Evolutionary conservation across 1,140 invertebrate genomes (phyloP).

Genomic region (Rhynchophorus ferrugineus): DNA sequence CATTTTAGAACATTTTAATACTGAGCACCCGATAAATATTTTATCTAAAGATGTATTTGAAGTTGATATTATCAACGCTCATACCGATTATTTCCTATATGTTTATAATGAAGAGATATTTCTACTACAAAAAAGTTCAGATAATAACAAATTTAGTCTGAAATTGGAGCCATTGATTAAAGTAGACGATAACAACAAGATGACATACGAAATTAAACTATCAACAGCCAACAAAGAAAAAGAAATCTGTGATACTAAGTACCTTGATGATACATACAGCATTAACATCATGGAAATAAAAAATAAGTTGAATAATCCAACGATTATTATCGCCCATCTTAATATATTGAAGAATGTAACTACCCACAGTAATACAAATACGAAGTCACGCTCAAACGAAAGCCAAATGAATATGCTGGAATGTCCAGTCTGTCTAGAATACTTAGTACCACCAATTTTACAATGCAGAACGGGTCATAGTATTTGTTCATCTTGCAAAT

Average conservation of each 20-base stretch:
- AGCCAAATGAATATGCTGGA: not conserved
- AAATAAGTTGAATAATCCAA: not conserved
- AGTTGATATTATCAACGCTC: not conserved
- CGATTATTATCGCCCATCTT: not conserved
- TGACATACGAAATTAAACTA: not conserved
- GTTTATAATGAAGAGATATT: not conserved
- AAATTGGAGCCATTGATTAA: not conserved
- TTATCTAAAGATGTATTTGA: not conserved
- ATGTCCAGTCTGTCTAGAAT: conserved; percentile 54
- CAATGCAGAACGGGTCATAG: conserved; percentile 74
- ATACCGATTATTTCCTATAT: not conserved
- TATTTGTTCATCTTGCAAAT: conserved; percentile 61
- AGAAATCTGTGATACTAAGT: not conserved
- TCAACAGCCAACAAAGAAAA: not conserved
- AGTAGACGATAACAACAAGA: not conserved
- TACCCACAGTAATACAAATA: not conserved
- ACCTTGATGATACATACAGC: not conserved
- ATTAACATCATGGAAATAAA: not conserved
- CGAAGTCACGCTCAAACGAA: no score
- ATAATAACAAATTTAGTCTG: not conserved
- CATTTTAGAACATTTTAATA: not conserved
- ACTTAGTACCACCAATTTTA: conserved; percentile 62
- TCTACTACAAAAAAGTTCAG: not conserved
- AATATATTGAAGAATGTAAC: not conserved
- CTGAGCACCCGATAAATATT: not conserved